These are phyloP conservation scores for Baccha elongata DNA, from an alignment of 2,888 invertebrate genomes.

Conservation along the genomic window DNA sequence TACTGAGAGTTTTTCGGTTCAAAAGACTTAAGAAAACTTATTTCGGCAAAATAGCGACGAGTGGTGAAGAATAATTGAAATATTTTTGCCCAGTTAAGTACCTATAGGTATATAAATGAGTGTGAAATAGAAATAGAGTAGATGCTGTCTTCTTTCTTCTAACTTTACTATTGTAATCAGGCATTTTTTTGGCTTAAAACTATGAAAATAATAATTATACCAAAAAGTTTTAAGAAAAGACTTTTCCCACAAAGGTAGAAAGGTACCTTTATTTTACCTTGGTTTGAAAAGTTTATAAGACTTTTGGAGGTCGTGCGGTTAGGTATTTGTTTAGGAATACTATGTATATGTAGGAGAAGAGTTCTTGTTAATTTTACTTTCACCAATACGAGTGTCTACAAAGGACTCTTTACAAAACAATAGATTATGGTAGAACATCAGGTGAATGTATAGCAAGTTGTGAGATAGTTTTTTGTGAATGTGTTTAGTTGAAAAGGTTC, in stretches of 20 bases:
- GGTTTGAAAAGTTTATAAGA: background rate
- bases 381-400: too few species aligned
- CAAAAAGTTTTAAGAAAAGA: constrained; percentile 1
- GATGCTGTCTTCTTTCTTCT: constrained; percentile 1
- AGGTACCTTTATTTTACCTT: background rate
- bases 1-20: background rate
- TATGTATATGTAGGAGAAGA: background rate
- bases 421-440: background rate
- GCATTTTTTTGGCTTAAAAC: background rate
- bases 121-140: constrained; percentile 15
- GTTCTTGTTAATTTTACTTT: too few species aligned
- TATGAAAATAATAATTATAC: constrained; percentile 6
- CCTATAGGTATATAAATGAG: too few species aligned
- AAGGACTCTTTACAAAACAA: background rate
- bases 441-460: background rate
- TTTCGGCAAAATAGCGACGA: constrained; percentile 11
- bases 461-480: background rate
- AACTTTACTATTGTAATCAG: background rate
- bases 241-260: background rate
- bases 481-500: background rate
- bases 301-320: constrained; percentile 5
- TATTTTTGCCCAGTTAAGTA: constrained; percentile 45
- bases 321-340: background rate
- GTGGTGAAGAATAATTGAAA: constrained; percentile 48
- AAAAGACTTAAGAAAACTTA: constrained; percentile 6